A percentile compares a stretch with the other conserved stretches of the same genome.
phyloP scores from a whole-genome alignment of 2,888 invertebrate species.

The Trachelus tabidus region DNA sequence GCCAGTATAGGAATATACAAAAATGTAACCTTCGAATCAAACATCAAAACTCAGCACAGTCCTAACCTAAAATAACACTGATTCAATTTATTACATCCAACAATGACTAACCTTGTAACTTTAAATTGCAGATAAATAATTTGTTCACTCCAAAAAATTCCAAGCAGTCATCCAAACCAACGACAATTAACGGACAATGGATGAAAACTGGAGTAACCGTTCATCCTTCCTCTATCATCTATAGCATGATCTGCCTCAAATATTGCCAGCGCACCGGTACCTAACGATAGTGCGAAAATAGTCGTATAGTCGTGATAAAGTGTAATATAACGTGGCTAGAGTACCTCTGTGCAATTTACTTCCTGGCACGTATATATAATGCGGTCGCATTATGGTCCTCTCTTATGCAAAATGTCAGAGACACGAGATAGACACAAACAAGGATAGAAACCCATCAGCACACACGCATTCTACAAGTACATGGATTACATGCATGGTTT shows the following conservation, averaged over 20 bases:
- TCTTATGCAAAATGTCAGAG: not conserved
- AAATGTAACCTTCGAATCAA: not conserved
- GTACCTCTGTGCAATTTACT: constrained; percentile 13
- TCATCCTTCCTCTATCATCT: no score
- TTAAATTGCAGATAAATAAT: no score
- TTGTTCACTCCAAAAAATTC: no score
- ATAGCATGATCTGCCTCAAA: not conserved
- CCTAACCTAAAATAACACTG: not conserved
- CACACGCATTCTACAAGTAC: not conserved
- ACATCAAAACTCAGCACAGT: not conserved
- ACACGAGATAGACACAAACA: not conserved
- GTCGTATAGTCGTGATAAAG: not conserved
- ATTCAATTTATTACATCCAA: not conserved
- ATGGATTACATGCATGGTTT: not conserved
- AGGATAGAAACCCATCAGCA: not conserved
- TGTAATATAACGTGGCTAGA: not conserved
- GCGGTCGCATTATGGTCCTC: not conserved
- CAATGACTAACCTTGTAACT: no score
- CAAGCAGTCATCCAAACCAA: no score
- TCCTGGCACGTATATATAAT: constrained; percentile 16
- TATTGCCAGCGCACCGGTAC: not conserved
- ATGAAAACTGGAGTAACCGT: no score
- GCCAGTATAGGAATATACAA: not conserved
- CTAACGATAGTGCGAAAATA: not conserved
- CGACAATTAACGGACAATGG: no score